These are phyloP conservation scores for Drosophila anceps DNA, from an alignment of 2,888 invertebrate genomes.

Conservation along the genomic window DNA sequence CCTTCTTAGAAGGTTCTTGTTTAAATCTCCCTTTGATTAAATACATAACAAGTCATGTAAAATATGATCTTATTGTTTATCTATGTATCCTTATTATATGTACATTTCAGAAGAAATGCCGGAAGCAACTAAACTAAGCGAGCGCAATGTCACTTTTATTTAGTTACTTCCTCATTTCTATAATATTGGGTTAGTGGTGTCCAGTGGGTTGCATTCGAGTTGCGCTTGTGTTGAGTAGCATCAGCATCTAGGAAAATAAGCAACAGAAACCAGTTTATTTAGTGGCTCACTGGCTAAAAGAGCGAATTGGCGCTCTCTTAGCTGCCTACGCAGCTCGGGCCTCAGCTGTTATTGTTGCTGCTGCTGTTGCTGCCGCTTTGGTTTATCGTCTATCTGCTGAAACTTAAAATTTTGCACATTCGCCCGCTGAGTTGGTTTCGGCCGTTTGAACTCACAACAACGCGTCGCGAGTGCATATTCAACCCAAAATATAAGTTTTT, in stretches of 20 bases:
- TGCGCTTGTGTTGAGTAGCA: slow-evolving; percentile 21
- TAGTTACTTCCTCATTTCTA: slow-evolving; percentile 70
- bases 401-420: slow-evolving; percentile 69
- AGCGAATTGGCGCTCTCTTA: slow-evolving; percentile 64
- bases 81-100: slow-evolving; percentile 43
- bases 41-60: slow-evolving; percentile 73
- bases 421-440: slow-evolving; percentile 61
- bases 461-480: slow-evolving; percentile 41
- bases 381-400: slow-evolving; percentile 56
- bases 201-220: slow-evolving; percentile 40
- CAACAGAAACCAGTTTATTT: slow-evolving; percentile 66
- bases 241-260: slow-evolving; percentile 12
- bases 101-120: slow-evolving; percentile 46
- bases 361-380: slow-evolving; percentile 15
- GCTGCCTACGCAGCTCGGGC: slow-evolving; percentile 33
- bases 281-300: slow-evolving; percentile 49
- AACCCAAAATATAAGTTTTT: slow-evolving; percentile 7
- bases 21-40: slow-evolving; percentile 79
- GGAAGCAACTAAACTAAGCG: slow-evolving; percentile 45
- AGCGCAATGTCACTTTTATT: slow-evolving; percentile 24
- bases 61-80: slow-evolving; percentile 25
- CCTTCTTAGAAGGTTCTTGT: slow-evolving; percentile 62
- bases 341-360: slow-evolving; percentile 39
- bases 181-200: slow-evolving; percentile 61
- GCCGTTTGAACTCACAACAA: slow-evolving; percentile 66